Base-by-base conservation (phyloP, 2,113 vertebrate genomes). In the Phalacrocorax brasilianus region DNA sequence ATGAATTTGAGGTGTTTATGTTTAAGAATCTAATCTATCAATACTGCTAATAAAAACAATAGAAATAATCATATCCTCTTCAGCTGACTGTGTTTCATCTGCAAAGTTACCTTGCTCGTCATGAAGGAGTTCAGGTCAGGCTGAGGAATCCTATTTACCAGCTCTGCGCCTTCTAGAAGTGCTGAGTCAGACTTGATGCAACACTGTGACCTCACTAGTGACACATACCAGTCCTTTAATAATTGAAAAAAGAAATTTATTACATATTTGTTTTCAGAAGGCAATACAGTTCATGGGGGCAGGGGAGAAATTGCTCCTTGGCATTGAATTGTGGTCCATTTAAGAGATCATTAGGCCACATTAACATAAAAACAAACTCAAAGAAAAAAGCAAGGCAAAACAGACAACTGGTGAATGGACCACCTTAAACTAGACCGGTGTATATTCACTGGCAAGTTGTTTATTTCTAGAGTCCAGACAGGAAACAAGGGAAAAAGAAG, bases 201-300 rank as follows among this genome's bases (percentile, higher is more conserved):
- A 92, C 99, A 99, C 97, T 99, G 99, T 3, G 99, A 99, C 92
- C 96, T 98, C 88, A 99, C 99, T 18, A 99, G 98, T 30, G 98
- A 98, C 52, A 99, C 96, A 33, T 99, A 99, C 99, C 99, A 99
- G 75, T 99, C 99, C 99, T 99, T 94, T 20, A 89, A 80, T 27
- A 65, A 75, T 65, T 53, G 65, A 53, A 75, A n/a, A 35, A 38
- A 23, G 4, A 42, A 52, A 85, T 62, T 5, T 45, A 65, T 67
- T 88, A 95, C 19, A 24, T 5, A 56, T 21, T 47, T 63, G 5
- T 67, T 86, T 81, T 38, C 61, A 91, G 44, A 72, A 81, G 79
- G 77, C 4, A 79, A 12, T 18, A 55, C 6, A 58, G 7, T 55
- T 55, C 26, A 38, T 24, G 12, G 11, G 28, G 13, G 7, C 14